Percentiles rank a stretch among this genome's conserved stretches.
These are phyloP conservation scores for Pogonognathellus flavescens DNA, from an alignment of 1,140 invertebrate genomes.

Conservation along the genomic window DNA sequence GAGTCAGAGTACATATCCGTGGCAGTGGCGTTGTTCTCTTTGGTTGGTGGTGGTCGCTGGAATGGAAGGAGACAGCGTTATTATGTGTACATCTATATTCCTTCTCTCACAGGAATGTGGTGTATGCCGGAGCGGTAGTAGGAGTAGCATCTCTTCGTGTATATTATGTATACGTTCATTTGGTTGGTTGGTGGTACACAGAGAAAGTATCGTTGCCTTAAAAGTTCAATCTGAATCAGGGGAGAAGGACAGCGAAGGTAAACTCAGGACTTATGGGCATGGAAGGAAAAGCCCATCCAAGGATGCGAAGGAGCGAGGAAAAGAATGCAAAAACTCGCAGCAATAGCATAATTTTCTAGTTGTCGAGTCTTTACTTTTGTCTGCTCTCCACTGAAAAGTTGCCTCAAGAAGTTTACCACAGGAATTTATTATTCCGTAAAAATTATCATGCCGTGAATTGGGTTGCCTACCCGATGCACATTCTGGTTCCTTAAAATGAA, in stretches of 20 bases:
- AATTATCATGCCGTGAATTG: slow-evolving; percentile 67
- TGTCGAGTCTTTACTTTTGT: slow-evolving; percentile 64
- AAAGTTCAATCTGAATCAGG: slow-evolving; percentile 49
- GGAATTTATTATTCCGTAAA: slow-evolving; percentile 68
- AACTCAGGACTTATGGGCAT: slow-evolving; percentile 45
- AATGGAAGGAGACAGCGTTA: slow-evolving; percentile 2
- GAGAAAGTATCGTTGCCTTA: slow-evolving; percentile 31
- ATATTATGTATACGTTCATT: no score
- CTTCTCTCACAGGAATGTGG: background rate
- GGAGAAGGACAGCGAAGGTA: slow-evolving; percentile 47
- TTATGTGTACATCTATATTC: slow-evolving; percentile 11
- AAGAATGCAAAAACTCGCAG: slow-evolving; percentile 63
- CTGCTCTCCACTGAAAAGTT: slow-evolving; percentile 54
- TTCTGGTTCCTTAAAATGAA: slow-evolving; percentile 65
- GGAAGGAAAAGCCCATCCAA: slow-evolving; percentile 49
- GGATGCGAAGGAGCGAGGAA: slow-evolving; percentile 51
- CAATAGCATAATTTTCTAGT: slow-evolving; percentile 66
- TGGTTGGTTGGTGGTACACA: background rate
- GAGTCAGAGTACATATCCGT: background rate
- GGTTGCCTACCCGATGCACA: slow-evolving; percentile 58
- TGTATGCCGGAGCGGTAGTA: background rate
- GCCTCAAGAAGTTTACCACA: slow-evolving; percentile 65
- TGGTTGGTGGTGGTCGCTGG: background rate
- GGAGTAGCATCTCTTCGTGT: no score
- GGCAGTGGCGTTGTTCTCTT: no score